These are phyloP conservation scores for Heliconius hortense DNA, from an alignment of 2,888 invertebrate species.

Conservation along the genomic window DNA sequence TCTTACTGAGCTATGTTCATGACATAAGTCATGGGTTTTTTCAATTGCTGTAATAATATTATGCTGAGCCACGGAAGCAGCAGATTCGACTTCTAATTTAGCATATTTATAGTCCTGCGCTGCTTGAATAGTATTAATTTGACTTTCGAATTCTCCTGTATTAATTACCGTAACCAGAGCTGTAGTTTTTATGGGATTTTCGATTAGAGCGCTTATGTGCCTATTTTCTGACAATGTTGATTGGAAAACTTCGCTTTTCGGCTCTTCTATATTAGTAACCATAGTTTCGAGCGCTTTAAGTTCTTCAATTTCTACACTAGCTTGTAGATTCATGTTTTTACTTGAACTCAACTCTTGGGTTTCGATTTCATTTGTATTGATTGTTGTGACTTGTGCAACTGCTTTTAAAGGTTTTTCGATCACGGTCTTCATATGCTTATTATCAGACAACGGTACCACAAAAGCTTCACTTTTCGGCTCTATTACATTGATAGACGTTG, in stretches of 20 bases:
- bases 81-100: constrained; percentile 42
- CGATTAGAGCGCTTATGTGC: background rate
- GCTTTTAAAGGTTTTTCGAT: constrained; percentile 9
- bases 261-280: background rate
- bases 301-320: constrained; percentile 17
- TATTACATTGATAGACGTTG: background rate
- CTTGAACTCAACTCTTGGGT: no score
- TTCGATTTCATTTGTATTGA: background rate
- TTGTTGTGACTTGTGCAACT: background rate
- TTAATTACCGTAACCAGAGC: constrained; percentile 1
- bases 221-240: background rate
- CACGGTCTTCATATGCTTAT: background rate
- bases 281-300: constrained; percentile 6
- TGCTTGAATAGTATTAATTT: background rate
- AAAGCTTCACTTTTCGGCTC: constrained; percentile 11
- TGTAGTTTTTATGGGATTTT: constrained; percentile 6
- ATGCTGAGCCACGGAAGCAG: constrained; percentile 46
- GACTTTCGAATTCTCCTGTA: background rate
- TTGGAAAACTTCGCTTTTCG: constrained; percentile 3
- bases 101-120: constrained; percentile 32
- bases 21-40: constrained; percentile 30
- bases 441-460: background rate
- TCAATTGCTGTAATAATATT: constrained; percentile 36
- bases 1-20: constrained; percentile 24
- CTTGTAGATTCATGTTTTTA: background rate